Conservation (phyloP, 2,113 vertebrate species). For the Pterocles gutturalis region DNA sequence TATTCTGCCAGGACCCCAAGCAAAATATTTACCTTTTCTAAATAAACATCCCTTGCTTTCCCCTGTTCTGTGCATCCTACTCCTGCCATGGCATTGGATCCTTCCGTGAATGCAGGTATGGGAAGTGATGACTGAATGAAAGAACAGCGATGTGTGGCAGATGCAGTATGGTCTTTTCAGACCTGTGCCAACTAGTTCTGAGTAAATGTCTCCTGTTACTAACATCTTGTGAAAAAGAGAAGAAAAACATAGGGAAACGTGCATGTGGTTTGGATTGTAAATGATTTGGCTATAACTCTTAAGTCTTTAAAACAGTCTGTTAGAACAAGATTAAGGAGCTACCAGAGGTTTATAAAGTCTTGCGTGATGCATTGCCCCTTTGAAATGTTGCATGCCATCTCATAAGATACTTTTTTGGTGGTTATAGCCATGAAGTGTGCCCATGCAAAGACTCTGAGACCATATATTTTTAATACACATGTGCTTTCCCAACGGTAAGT, state of each 20-base stretch:
- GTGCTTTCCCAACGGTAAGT: neutral
- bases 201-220: neutral
- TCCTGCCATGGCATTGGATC: neutral
- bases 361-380: neutral
- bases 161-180: neutral
- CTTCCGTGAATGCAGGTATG: no score
- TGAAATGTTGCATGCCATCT: neutral
- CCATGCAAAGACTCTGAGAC: neutral
- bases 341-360: neutral
- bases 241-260: neutral
- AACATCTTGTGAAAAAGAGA: neutral
- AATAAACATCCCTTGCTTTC: neutral
- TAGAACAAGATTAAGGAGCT: neutral
- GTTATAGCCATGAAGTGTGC: neutral
- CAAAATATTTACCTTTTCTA: conserved; percentile 1
- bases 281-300: neutral
- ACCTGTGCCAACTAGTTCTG: neutral
- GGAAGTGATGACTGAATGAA: neutral
- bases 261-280: neutral
- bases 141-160: neutral
- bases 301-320: neutral
- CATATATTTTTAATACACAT: neutral
- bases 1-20: neutral
- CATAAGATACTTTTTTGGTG: neutral
- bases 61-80: neutral